Evolutionary conservation across 1,140 invertebrate genomes (phyloP), one percentile per base, ranked within the genome.

Genomic region (Geopemphigus sp.): DNA sequence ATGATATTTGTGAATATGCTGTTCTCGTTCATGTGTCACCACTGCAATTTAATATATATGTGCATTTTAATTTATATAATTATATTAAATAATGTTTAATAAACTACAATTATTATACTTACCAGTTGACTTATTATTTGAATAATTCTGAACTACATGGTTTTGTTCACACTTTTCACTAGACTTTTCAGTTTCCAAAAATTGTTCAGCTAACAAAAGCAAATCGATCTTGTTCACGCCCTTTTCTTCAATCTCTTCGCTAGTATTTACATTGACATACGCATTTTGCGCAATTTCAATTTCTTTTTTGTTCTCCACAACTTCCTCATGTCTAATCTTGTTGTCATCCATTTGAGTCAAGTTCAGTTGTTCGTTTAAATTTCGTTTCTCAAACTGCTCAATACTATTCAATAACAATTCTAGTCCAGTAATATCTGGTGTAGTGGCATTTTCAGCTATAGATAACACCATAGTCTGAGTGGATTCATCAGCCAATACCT

Each of bases 141-240:
- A 78, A 50, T n/a, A 63, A 39, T 2, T 78, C 14, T 47, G 22
- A 11, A 8, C 29, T 1, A 12, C 6, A 57, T 39, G 57, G 2
- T 63, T 17, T 50, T 47, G 39, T 26, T 61, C 57, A 61, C 39
- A 47, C 8, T n/a, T 61, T 12, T 78, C 74, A 6, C 26, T 63
- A n/a, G 74, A 78, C 24, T 78, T 78, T 50, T 78, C 74, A 24
- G 74, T 78, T 78, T 59, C 74, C 19, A 78, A 78, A 78, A 78
- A 78, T 24, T 78, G 74, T 78, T 78, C 74, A 26, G 74, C 74
- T 10, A 78, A 63, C 17, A 78, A 78, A 45, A 78, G 57, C 17
- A 78, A 78, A 59, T 78, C 74, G 26, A 78, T 78, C 39, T 78
- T 78, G 15, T 78, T 78, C 5, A 78, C 74, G n/a, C 74, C 57